Base-by-base conservation (phyloP, 2,888 invertebrate species). In the Brachyptera risi region DNA sequence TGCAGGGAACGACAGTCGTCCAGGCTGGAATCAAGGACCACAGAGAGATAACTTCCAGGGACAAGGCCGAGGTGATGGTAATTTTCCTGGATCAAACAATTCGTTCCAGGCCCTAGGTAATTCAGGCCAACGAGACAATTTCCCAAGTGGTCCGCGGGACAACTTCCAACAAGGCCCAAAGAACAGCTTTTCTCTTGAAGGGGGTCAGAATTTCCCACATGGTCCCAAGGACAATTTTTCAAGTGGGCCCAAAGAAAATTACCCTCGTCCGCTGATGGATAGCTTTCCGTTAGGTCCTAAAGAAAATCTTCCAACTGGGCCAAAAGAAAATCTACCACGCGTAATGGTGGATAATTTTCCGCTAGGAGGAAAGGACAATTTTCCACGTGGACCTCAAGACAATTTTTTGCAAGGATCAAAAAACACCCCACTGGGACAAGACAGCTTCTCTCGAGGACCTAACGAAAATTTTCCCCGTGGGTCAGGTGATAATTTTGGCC, bases 21-120 rank as follows among this genome's bases (percentile, higher is more conserved):
- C 31, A 31, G 31, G 7, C 11, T 31, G 56, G 26, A 61, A 61
- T 56, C 56, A 21, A 21, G 47, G 63, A 44, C 11, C 17, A 11
- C 50, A n/a, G n/a, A n/a, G 37, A 26, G 54, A 58, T 23, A 31
- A 58, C 21, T 17, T 51, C 44, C 23, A 44, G 17, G 9, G 56
- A 15, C 1, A 40, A 26, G 56, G 24, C 40, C 9, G 9, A 27
- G 4, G 37, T 38, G 19, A n/a, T n/a, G n/a, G n/a, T n/a, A n/a
- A n/a, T n/a, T n/a, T n/a, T 19, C 38, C 24, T 49, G 37, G 37
- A 13, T 21, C 26, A 49, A 17, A 26, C 38, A 31, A 47, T n/a
- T 56, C 19, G 58, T 11, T 19, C 35, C 40, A 7, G 35, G 50
- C 7, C 27, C 19, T 26, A 21, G 59, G 35, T 24, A 57, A 9